Conservation (phyloP, 2,888 invertebrate genomes). For the Cabera pusaria region DNA sequence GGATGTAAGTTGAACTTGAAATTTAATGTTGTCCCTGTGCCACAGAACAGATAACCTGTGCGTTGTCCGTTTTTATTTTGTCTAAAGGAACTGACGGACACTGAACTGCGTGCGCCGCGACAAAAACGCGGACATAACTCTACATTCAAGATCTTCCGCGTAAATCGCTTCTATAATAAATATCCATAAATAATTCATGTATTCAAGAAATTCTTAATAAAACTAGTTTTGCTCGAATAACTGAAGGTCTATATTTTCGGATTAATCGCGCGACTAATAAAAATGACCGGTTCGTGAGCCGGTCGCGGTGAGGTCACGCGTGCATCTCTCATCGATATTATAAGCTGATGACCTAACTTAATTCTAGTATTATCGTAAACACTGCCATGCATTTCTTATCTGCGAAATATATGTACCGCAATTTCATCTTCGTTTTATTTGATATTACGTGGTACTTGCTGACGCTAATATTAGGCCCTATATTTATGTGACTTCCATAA, state of each 20-base stretch:
- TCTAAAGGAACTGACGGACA: too few species aligned
- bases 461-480: too few species aligned
- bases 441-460: too few species aligned
- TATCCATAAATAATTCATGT: conserved; percentile 10
- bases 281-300: conserved; percentile 27
- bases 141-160: too few species aligned
- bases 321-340: conserved; percentile 61
- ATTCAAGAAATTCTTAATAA: conserved; percentile 28
- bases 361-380: conserved; percentile 35
- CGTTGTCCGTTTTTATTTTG: too few species aligned
- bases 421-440: conserved; percentile 5
- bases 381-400: conserved; percentile 28
- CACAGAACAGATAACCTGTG: too few species aligned
- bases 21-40: too few species aligned
- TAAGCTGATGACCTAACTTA: conserved; percentile 57
- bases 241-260: conserved; percentile 49
- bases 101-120: too few species aligned
- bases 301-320: conserved; percentile 50
- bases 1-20: too few species aligned
- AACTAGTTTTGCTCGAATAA: conserved; percentile 45
- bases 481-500: too few species aligned
- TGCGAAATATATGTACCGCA: conserved; percentile 1
- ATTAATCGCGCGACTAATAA: conserved; percentile 41
- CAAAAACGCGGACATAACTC: too few species aligned
- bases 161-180: too few species aligned